A percentile compares a stretch with the other conserved stretches of the same genome.
Conservation (phyloP, 2,888 invertebrate species). For the Leptura quadrifasciata region DNA sequence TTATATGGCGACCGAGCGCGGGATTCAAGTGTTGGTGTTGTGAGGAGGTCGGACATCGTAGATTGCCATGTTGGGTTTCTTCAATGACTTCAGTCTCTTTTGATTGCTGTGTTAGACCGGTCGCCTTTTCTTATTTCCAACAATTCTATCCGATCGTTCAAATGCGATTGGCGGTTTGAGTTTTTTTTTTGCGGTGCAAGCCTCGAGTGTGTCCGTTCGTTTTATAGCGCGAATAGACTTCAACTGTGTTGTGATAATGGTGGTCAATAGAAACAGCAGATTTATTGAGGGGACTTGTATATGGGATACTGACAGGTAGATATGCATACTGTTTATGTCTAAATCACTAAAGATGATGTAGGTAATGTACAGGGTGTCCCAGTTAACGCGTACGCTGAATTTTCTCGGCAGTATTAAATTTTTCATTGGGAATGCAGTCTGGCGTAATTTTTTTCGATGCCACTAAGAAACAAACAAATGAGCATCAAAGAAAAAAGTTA, state of each 20-base stretch:
- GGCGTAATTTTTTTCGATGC: no score
- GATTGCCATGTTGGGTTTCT: slow-evolving; percentile 68
- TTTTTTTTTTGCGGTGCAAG: slow-evolving; percentile 43
- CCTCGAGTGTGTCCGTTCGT: slow-evolving; percentile 59
- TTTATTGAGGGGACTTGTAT: slow-evolving; percentile 64
- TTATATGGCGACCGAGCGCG: slow-evolving; percentile 64
- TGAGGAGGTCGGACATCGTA: slow-evolving; percentile 63
- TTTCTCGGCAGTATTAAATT: no score
- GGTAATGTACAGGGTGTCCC: not conserved
- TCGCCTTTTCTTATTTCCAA: slow-evolving; percentile 28
- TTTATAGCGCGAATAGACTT: slow-evolving; percentile 59
- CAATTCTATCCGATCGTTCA: slow-evolving; percentile 57
- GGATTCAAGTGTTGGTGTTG: slow-evolving; percentile 65
- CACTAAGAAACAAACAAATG: no score
- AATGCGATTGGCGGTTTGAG: slow-evolving; percentile 54
- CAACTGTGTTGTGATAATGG: slow-evolving; percentile 70
- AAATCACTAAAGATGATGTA: slow-evolving; percentile 79
- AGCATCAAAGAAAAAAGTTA: no score
- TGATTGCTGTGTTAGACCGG: slow-evolving; percentile 43
- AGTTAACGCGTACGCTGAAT: no score
- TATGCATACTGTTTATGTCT: slow-evolving; percentile 81
- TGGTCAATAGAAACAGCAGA: slow-evolving; percentile 68
- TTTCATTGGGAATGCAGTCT: no score
- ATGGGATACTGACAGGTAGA: slow-evolving; percentile 70
- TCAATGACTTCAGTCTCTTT: slow-evolving; percentile 65